phyloP scores from a whole-genome alignment of 2,113 vertebrate genomes.

The Heptranchias perlo region DNA sequence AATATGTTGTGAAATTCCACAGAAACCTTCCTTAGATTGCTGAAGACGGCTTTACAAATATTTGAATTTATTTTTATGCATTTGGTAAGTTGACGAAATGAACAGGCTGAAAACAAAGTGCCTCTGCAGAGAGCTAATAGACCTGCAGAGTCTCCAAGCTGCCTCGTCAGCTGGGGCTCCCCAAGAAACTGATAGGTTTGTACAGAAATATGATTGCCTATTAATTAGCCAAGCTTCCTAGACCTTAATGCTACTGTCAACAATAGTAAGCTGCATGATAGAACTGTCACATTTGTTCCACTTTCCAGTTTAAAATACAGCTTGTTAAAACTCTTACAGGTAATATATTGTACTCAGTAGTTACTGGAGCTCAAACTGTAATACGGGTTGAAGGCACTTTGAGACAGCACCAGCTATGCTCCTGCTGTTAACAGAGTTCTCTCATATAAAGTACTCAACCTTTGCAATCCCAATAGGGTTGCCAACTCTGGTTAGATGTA shows the following conservation, averaged over 20 bases:
- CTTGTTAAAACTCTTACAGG: no score
- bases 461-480: neutral
- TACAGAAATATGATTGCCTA: conserved; percentile 16
- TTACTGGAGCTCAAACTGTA: neutral
- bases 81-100: neutral
- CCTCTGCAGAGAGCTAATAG: conserved; percentile 26
- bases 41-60: neutral
- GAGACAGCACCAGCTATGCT: neutral
- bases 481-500: neutral
- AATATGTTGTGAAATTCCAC: neutral
- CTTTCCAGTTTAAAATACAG: neutral
- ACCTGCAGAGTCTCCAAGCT: neutral
- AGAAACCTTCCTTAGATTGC: neutral
- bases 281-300: neutral
- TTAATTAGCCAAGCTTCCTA: conserved; percentile 19
- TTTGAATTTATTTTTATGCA: neutral
- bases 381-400: neutral
- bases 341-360: neutral
- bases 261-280: neutral
- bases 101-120: conserved; percentile 3
- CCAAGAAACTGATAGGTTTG: conserved; percentile 12
- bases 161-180: conserved; percentile 24
- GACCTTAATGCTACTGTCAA: conserved; percentile 11
- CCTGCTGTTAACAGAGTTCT: neutral
- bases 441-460: neutral